Evolutionary conservation across 2,113 vertebrate genomes (phyloP).

Genomic region (Gadus macrocephalus): DNA sequence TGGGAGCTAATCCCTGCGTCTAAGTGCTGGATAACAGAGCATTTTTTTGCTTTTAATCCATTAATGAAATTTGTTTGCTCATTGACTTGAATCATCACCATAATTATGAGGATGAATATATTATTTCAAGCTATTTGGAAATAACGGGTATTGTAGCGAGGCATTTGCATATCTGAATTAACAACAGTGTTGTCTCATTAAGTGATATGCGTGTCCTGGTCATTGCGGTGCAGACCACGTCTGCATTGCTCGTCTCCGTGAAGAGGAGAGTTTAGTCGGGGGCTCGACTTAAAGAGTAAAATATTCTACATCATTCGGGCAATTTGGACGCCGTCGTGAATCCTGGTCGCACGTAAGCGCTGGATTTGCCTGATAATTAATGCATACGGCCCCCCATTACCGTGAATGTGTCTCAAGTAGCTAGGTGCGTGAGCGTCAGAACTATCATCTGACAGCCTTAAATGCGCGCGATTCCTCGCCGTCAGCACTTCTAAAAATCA

Average conservation of each 20-base stretch:
- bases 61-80: constrained; percentile 80
- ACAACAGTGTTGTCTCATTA: constrained; percentile 71
- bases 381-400: constrained; percentile 46
- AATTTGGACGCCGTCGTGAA: constrained; percentile 4
- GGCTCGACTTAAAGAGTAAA: no score
- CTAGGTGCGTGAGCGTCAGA: constrained; percentile 32
- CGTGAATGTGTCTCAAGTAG: constrained; percentile 32
- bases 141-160: constrained; percentile 61
- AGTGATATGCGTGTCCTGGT: constrained; percentile 66
- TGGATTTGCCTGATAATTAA: constrained; percentile 47
- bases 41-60: constrained; percentile 74
- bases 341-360: constrained; percentile 15
- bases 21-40: constrained; percentile 71
- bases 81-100: constrained; percentile 75
- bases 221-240: constrained; percentile 48
- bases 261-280: no score
- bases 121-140: constrained; percentile 70
- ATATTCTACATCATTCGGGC: no score
- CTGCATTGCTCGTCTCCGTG: no score
- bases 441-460: constrained; percentile 46
- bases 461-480: constrained; percentile 41
- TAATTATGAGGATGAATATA: constrained; percentile 73
- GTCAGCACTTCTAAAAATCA: constrained; percentile 59
- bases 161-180: constrained; percentile 74
- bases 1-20: constrained; percentile 69